Percentiles rank a stretch among this genome's conserved stretches.
These are phyloP conservation scores for Sula dactylatra DNA, from an alignment of 2,113 vertebrate genomes.

Conservation along the genomic window DNA sequence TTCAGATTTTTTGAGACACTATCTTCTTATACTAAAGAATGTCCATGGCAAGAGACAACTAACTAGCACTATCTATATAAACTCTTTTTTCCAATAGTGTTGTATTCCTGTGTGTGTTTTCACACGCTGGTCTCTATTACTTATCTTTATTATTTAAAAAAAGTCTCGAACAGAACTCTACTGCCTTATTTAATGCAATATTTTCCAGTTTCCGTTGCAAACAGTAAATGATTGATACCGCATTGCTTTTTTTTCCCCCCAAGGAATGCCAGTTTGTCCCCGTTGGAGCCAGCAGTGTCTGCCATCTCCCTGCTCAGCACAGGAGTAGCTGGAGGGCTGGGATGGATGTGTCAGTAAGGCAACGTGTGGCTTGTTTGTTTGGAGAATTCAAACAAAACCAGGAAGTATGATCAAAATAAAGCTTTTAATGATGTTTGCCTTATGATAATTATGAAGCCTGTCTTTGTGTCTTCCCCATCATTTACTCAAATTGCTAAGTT, in stretches of 20 bases:
- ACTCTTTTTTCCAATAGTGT: not conserved
- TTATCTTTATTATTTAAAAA: not conserved
- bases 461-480: slow-evolving; percentile 17
- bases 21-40: not conserved
- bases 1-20: not conserved
- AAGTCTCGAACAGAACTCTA: not conserved
- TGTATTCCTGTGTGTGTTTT: not conserved
- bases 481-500: slow-evolving; percentile 56
- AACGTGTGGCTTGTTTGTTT: not conserved
- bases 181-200: not conserved
- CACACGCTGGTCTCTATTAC: not conserved
- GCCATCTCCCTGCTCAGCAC: not conserved
- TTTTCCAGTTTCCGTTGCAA: not conserved
- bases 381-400: not conserved
- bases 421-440: slow-evolving; percentile 37
- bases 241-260: not conserved
- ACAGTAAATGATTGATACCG: not conserved
- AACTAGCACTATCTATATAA: not conserved
- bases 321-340: not conserved
- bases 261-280: not conserved
- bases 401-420: slow-evolving; percentile 41
- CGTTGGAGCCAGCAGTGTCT: not conserved
- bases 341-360: not conserved
- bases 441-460: slow-evolving; percentile 26
- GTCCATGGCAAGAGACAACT: not conserved